These are phyloP conservation scores for Protosalanx chinensis DNA, from an alignment of 2,797 vertebrate species.

Conservation along the genomic window DNA sequence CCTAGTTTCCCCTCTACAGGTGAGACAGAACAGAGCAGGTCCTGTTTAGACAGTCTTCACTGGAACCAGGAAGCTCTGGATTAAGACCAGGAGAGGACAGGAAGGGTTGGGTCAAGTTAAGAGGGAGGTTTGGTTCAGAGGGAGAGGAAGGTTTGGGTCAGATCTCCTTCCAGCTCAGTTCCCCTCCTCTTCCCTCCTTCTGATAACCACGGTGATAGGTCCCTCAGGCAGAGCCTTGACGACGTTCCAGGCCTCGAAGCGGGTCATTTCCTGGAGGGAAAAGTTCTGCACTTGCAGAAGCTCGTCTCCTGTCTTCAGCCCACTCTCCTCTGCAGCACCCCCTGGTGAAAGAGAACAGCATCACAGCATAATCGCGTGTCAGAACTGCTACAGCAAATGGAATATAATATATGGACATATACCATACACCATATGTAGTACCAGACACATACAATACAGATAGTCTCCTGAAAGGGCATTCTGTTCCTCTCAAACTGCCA, in stretches of 20 bases:
- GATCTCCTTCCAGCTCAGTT: constrained; percentile 28
- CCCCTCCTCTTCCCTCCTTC: constrained; percentile 60
- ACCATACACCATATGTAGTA: too few species aligned
- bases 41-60: not conserved
- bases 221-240: constrained; percentile 88
- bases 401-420: too few species aligned
- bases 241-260: constrained; percentile 90
- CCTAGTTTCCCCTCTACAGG: not conserved
- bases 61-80: not conserved
- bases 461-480: too few species aligned
- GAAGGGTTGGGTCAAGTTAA: too few species aligned
- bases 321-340: constrained; percentile 72
- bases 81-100: too few species aligned
- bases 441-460: too few species aligned
- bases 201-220: constrained; percentile 68
- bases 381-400: not conserved
- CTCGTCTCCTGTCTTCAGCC: constrained; percentile 83
- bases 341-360: constrained; percentile 54
- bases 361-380: not conserved
- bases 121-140: too few species aligned
- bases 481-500: too few species aligned
- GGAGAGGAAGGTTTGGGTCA: not conserved
- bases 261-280: constrained; percentile 79
- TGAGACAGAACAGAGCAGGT: not conserved
- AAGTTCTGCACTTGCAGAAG: constrained; percentile 78